A percentile compares a stretch with the other conserved stretches of the same genome.
Evolutionary conservation across 1,140 invertebrate genomes (phyloP).

Genomic region (Zaprionus vittiger): DNA sequence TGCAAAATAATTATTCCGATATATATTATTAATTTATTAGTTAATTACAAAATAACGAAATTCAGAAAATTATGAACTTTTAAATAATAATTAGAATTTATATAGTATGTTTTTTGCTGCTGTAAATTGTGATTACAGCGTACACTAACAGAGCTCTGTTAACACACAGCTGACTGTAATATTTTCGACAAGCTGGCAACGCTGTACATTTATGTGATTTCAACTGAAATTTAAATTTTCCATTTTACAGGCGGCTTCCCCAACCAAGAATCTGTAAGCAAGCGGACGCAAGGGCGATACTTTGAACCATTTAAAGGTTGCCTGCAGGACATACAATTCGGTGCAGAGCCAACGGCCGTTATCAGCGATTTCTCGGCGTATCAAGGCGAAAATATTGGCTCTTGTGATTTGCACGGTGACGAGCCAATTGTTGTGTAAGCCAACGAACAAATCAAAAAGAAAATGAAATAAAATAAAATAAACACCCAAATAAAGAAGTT

Average conservation of each 20-base stretch:
- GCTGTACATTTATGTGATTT: background rate
- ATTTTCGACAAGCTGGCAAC: slow-evolving; percentile 6
- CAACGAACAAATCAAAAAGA: slow-evolving; percentile 50
- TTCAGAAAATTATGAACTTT: background rate
- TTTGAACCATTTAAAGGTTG: slow-evolving; percentile 85
- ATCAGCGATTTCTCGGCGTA: slow-evolving; percentile 85
- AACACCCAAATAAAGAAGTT: background rate
- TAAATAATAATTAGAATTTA: background rate
- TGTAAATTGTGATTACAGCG: background rate
- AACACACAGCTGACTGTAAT: background rate
- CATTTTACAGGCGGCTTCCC: slow-evolving; percentile 85
- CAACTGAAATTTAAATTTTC: slow-evolving; percentile 8
- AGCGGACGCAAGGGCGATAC: slow-evolving; percentile 83
- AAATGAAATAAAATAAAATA: slow-evolving; percentile 26
- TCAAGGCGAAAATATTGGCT: slow-evolving; percentile 86
- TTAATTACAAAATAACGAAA: background rate
- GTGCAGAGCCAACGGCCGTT: slow-evolving; percentile 70
- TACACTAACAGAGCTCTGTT: slow-evolving; percentile 15
- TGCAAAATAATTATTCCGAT: background rate
- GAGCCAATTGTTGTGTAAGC: slow-evolving; percentile 78
- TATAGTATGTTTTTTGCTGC: background rate
- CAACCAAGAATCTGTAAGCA: slow-evolving; percentile 75
- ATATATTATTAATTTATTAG: background rate
- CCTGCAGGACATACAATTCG: slow-evolving; percentile 84
- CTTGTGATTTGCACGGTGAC: slow-evolving; percentile 85